These are phyloP conservation scores for Rhizomys pruinosus DNA, from an alignment of 2,113 vertebrate species.

Conservation along the genomic window DNA sequence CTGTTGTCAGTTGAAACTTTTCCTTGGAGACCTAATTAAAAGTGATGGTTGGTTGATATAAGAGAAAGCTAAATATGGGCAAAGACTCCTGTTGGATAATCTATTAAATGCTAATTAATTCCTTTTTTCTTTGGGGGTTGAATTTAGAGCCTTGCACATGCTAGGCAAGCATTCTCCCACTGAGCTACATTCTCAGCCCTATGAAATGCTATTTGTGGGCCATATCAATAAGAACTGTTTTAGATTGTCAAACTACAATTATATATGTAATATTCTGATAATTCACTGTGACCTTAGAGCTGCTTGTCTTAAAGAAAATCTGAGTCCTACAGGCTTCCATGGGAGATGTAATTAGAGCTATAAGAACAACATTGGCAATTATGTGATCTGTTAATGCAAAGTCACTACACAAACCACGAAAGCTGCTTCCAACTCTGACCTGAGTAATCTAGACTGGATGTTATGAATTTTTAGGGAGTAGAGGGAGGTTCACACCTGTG, in stretches of 20 bases:
- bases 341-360: neutral
- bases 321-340: neutral
- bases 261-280: slow-evolving; percentile 32
- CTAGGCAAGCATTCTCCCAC: neutral
- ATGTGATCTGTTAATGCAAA: neutral
- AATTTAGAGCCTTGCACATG: neutral
- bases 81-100: slow-evolving; percentile 10
- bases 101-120: neutral
- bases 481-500: neutral
- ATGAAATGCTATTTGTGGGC: neutral
- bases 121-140: neutral
- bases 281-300: neutral
- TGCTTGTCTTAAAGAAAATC: slow-evolving; percentile 25
- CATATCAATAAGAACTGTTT: slow-evolving; percentile 1
- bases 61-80: neutral
- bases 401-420: neutral
- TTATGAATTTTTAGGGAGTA: slow-evolving; percentile 14
- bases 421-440: slow-evolving; percentile 30
- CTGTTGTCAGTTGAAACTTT: neutral
- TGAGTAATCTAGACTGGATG: neutral
- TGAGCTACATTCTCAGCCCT: neutral
- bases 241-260: neutral
- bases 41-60: neutral
- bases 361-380: neutral
- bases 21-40: slow-evolving; percentile 24